Evolutionary conservation across 2,888 invertebrate species (phyloP), one percentile per base, ranked within the genome.

Genomic region (Cerceris ruficornis): DNA sequence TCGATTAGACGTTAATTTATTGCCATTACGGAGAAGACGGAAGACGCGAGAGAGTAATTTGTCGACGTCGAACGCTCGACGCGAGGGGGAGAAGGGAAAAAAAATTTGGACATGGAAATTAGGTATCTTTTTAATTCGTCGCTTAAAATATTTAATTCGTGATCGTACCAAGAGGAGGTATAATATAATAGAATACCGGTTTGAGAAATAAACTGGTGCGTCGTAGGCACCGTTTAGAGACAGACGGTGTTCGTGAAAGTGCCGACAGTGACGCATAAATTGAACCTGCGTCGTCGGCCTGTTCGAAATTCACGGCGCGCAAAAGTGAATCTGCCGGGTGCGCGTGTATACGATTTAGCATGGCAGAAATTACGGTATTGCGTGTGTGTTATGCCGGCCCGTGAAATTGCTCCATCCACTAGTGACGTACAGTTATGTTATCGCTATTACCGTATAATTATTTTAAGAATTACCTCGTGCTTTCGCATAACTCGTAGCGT

Each of bases 271-370:
- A 55, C 69, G 80, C 65, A 78, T 74, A 74, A 71, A 78, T 80
- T 83, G 69, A 73, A 60, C 59, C 15, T 64, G 41, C 64, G 69
- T 46, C 50, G 7, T 59, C 73, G 28, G 28, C 28, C 28, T 28
- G 64, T 74, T 76, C 55, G 66, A 78, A 78, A 84, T 77, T 84
- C 67, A 71, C 75, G 57, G 54, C 78, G 69, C 72, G 70, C 59
- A 50, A 74, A 68, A 75, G 55, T 50, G 66, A 80, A 80, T 80
- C 57, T 57, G 28, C 28, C 28, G 28, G 28, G 28, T 28, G 28
- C 69, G 65, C 49, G 73, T 43, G 59, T 66, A 62, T 69, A 61
- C 66, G 75, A 75, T 75, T 62, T 66, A 60, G 82, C 75, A 66
- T 69, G 59, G 57, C 78, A 60, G 78, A 80, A 77, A 80, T 80